A percentile compares a stretch with the other conserved stretches of the same genome.
Conservation (phyloP, 2,888 invertebrate species). For the Amaurobius ferox region DNA sequence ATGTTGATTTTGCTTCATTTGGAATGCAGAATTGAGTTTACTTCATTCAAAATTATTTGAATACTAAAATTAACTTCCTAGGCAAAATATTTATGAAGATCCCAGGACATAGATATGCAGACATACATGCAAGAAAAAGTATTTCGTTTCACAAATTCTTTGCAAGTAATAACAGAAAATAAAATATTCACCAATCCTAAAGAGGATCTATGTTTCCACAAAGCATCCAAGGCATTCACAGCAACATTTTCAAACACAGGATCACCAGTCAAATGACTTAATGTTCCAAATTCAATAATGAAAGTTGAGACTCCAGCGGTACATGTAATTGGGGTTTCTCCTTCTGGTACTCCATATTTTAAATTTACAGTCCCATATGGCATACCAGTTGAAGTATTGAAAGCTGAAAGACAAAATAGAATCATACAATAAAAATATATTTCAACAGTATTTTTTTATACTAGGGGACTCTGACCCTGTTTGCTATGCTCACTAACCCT, state of each 20-base stretch:
- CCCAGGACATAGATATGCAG: too few species aligned
- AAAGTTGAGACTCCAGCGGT: slow-evolving; percentile 99
- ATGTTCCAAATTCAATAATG: slow-evolving; percentile 95
- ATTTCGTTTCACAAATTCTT: too few species aligned
- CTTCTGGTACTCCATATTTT: slow-evolving; percentile 91
- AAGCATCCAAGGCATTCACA: slow-evolving; percentile 90
- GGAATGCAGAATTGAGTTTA: too few species aligned
- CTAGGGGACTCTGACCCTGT: too few species aligned
- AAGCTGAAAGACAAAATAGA: slow-evolving; percentile 77
- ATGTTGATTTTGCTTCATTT: too few species aligned
- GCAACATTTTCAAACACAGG: slow-evolving; percentile 94
- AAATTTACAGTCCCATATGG: slow-evolving; percentile 95
- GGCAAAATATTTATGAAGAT: too few species aligned
- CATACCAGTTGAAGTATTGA: slow-evolving; percentile 86
- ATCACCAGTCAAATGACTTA: slow-evolving; percentile 94
- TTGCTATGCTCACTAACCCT: background rate
- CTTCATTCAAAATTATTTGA: too few species aligned
- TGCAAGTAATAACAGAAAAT: too few species aligned
- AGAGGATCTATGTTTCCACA: slow-evolving; percentile 90
- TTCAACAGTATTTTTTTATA: too few species aligned
- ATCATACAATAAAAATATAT: too few species aligned
- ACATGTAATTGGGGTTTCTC: slow-evolving; percentile 97
- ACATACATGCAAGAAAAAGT: too few species aligned
- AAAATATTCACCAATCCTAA: slow-evolving; percentile 81
- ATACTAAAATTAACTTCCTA: too few species aligned